Percentiles rank a stretch among this genome's conserved stretches.
Conservation (phyloP, 2,797 vertebrate genomes). For the Amblyraja radiata region DNA sequence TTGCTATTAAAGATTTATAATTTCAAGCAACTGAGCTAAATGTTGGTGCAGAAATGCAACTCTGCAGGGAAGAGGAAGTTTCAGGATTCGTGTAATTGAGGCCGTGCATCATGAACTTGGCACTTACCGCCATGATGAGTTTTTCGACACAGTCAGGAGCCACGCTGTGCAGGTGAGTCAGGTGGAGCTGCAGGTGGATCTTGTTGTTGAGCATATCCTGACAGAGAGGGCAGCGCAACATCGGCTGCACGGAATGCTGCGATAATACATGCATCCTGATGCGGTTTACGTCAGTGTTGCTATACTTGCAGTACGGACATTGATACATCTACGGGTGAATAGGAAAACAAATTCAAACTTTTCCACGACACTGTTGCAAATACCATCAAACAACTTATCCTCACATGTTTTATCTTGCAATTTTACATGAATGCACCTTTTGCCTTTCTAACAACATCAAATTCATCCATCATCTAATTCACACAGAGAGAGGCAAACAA, state of each 20-base stretch:
- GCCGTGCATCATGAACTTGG: neutral
- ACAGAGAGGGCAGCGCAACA: constrained; percentile 93
- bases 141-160: constrained; percentile 96
- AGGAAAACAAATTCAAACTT: no score
- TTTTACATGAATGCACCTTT: neutral
- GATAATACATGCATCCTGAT: constrained; percentile 98
- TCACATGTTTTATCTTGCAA: neutral
- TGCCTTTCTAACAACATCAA: neutral
- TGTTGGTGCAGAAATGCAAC: constrained; percentile 14
- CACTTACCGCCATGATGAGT: constrained; percentile 87
- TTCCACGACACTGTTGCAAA: neutral
- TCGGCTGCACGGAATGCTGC: constrained; percentile 95
- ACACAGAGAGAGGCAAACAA: neutral
- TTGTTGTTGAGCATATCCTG: constrained; percentile 99
- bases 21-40: neutral
- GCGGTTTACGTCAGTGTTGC: constrained; percentile 87
- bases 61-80: neutral
- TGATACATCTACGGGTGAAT: constrained; percentile 77
- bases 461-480: neutral
- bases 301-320: constrained; percentile 98
- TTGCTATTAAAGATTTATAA: constrained; percentile 30
- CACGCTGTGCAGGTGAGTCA: constrained; percentile 97
- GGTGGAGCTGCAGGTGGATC: constrained; percentile 96
- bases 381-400: neutral
- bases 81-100: neutral